Percentiles rank a stretch among this genome's conserved stretches.
Conservation (phyloP, 1,140 invertebrate species). For the Brachionus rotundiformis region DNA sequence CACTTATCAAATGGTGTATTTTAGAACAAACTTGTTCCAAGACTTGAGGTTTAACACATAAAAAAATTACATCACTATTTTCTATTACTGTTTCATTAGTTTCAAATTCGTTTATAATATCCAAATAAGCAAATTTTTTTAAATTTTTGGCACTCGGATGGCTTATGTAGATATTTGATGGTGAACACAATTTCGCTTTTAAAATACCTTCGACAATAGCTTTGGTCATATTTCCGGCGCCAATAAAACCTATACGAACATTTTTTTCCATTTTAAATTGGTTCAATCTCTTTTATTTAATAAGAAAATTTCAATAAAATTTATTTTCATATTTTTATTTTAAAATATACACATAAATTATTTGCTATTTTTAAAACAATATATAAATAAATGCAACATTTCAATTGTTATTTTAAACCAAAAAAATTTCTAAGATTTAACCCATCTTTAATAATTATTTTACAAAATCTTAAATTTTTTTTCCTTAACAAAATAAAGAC, state of each 20-base stretch:
- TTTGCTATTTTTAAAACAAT: no score
- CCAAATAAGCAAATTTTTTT: slow-evolving; percentile 26
- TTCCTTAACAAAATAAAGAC: no score
- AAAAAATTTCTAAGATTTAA: no score
- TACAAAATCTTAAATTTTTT: no score
- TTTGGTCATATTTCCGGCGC: slow-evolving; percentile 51
- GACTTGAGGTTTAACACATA: slow-evolving; percentile 87
- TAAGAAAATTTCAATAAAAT: neutral
- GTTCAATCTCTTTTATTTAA: neutral
- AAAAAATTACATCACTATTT: slow-evolving; percentile 78
- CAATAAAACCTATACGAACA: slow-evolving; percentile 40
- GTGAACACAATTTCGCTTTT: neutral
- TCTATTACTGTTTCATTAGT: slow-evolving; percentile 79
- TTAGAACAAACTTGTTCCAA: neutral
- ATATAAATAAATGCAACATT: no score
- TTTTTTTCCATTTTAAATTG: slow-evolving; percentile 18
- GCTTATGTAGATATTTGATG: slow-evolving; percentile 17
- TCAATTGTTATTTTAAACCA: no score
- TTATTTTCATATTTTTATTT: no score
- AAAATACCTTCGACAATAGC: slow-evolving; percentile 27
- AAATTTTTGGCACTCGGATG: slow-evolving; percentile 16
- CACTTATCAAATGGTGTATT: neutral
- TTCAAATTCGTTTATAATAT: slow-evolving; percentile 71
- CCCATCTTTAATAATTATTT: no score
- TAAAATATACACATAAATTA: no score